phyloP scores from a whole-genome alignment of 1,140 invertebrate genomes.

The Ephestia elutella region DNA sequence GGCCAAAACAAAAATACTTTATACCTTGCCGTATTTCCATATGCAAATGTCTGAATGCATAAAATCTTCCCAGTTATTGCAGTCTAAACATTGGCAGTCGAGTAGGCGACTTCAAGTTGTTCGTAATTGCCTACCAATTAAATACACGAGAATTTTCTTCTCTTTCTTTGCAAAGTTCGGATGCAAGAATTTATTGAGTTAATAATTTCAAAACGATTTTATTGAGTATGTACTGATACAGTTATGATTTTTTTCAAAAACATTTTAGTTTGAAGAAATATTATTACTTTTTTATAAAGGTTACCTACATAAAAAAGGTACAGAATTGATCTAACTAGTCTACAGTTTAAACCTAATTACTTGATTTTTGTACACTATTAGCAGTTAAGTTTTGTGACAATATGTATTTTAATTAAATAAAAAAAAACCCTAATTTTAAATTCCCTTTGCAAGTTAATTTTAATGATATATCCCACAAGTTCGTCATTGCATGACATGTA shows the following conservation, averaged over 20 bases:
- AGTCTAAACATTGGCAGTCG: not conserved
- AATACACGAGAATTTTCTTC: not conserved
- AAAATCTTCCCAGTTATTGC: not conserved
- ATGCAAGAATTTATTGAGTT: not conserved
- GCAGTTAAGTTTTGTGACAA: too few species aligned
- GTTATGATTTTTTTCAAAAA: too few species aligned
- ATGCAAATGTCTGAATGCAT: not conserved
- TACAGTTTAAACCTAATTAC: too few species aligned
- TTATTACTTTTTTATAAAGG: too few species aligned
- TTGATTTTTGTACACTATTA: too few species aligned
- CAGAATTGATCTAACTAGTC: too few species aligned
- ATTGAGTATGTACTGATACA: too few species aligned
- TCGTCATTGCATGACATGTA: not conserved
- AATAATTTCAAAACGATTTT: too few species aligned
- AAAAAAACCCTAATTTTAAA: too few species aligned
- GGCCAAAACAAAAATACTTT: not conserved
- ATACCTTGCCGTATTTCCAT: not conserved
- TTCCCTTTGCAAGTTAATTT: not conserved
- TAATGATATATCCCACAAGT: not conserved
- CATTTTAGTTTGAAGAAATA: too few species aligned
- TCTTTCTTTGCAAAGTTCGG: not conserved
- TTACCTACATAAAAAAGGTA: too few species aligned
- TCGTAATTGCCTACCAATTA: slow-evolving; percentile 1
- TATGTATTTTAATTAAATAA: too few species aligned
- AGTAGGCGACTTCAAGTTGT: not conserved